phyloP scores from a whole-genome alignment of 2,797 vertebrate species.

The Sciurus vulgaris region DNA sequence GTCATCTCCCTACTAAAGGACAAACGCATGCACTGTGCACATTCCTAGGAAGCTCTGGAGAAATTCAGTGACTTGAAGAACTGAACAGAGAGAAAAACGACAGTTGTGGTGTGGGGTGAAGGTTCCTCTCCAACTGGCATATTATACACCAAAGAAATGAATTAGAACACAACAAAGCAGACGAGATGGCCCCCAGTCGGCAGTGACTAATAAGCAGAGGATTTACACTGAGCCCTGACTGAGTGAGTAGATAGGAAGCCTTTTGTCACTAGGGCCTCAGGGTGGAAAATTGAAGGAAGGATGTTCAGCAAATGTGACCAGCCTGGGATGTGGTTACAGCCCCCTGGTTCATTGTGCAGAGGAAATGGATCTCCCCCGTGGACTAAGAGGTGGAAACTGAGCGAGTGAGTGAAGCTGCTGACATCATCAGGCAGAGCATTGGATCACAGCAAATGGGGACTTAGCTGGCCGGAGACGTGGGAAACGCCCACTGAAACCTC shows the following conservation, averaged over 20 bases:
- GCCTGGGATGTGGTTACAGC: slow-evolving; percentile 83
- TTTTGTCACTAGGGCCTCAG: slow-evolving; percentile 69
- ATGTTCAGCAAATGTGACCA: slow-evolving; percentile 83
- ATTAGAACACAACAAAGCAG: not conserved
- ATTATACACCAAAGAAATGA: not conserved
- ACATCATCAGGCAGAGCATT: slow-evolving; percentile 89
- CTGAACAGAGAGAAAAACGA: not conserved
- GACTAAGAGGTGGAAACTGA: slow-evolving; percentile 85
- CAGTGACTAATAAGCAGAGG: slow-evolving; percentile 11
- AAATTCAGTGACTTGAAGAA: slow-evolving; percentile 3
- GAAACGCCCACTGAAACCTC: slow-evolving; percentile 89
- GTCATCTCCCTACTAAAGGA: not conserved
- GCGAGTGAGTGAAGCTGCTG: slow-evolving; percentile 85
- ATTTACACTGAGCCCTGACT: not conserved
- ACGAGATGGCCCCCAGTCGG: not conserved
- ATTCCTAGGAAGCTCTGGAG: not conserved
- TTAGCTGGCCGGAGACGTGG: slow-evolving; percentile 82
- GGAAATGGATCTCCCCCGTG: slow-evolving; percentile 87
- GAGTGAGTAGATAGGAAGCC: slow-evolving; percentile 73
- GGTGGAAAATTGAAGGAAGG: slow-evolving; percentile 84
- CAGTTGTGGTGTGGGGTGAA: not conserved
- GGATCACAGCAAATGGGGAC: slow-evolving; percentile 89
- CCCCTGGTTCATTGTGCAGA: slow-evolving; percentile 80
- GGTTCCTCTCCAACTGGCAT: not conserved
- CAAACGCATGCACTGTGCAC: not conserved